Evolutionary conservation across 2,888 invertebrate genomes (phyloP).

Genomic region (Polydrusus cervinus): DNA sequence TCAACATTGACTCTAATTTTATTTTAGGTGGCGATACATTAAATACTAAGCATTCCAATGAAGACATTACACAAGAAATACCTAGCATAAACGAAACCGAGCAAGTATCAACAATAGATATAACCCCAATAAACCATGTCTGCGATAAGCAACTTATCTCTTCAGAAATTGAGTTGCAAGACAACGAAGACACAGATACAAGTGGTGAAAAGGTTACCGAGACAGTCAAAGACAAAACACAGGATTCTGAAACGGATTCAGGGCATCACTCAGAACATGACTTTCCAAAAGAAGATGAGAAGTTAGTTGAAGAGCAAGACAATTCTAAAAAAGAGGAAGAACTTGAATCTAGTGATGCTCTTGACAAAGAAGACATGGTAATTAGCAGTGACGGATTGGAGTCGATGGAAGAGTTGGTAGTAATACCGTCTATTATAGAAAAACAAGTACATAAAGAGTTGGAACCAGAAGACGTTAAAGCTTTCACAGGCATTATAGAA

Average conservation of each 20-base stretch:
- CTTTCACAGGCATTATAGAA: too few species aligned
- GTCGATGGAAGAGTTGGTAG: too few species aligned
- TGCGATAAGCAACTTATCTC: slow-evolving; percentile 17
- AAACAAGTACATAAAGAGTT: neutral
- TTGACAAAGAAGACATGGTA: neutral
- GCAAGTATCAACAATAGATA: neutral
- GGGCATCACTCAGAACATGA: slow-evolving; percentile 41
- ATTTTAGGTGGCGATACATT: slow-evolving; percentile 46
- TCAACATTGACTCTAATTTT: neutral
- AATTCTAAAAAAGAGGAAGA: neutral
- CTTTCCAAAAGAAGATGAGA: slow-evolving; percentile 3
- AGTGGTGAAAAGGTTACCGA: neutral
- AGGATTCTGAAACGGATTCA: slow-evolving; percentile 32
- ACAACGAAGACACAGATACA: neutral
- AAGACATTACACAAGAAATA: slow-evolving; percentile 19
- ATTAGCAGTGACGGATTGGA: neutral
- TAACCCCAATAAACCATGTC: neutral
- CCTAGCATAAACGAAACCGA: neutral
- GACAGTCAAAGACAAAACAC: slow-evolving; percentile 4
- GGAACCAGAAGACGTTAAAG: neutral
- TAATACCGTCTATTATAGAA: too few species aligned
- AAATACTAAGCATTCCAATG: slow-evolving; percentile 42
- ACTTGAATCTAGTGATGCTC: neutral
- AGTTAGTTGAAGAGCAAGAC: neutral
- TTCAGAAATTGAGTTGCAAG: neutral